Evolutionary conservation across 2,888 invertebrate genomes (phyloP), one percentile per base, ranked within the genome.

Genomic region (Ophonus ardosiacus): DNA sequence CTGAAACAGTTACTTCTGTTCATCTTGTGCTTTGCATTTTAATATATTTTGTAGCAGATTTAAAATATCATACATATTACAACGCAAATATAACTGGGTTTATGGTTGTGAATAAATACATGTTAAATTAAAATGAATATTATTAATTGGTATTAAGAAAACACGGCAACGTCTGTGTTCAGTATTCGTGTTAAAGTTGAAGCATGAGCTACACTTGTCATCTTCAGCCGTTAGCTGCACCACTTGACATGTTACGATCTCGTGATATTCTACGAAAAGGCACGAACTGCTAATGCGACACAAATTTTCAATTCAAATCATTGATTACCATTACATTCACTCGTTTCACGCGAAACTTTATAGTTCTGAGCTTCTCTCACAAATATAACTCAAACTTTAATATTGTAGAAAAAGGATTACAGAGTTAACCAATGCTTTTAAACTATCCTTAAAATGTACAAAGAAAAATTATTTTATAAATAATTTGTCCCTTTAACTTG

Each of bases 281-380:
- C 71, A 74, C 71, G 71, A 74, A 74, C 43, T 74, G 71, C 71
- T 74, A 74, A 40, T 74, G 10, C 40, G 71, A 74, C 71, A 74
- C 40, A 74, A 74, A 74, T 43, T 74, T 74, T 74, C 43, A 74
- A 74, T 43, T 74, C 17, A 18, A 74, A 40, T 74, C 71, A 43
- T 43, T 74, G 71, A 74, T 74, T 74, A 40, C 40, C 71, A 74
- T 43, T 74, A 18, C 18, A 74, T 74, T 74, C 40, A 51, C 43
- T 63, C 10, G 43, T 13, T 31, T 31, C 31, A 31, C 6, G 13
- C 43, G 13, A 51, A 13, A 51, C 13, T 51, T 13, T 51, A 51
- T 51, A 51, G 10, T 51, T 51, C 13, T 51, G 7, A 10, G 43
- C 13, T 51, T 51, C 10, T 13, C 13, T 51, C 43, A 10, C 31